These are phyloP conservation scores for Mus spretus DNA, from an alignment of 2,797 vertebrate species.

Conservation along the genomic window DNA sequence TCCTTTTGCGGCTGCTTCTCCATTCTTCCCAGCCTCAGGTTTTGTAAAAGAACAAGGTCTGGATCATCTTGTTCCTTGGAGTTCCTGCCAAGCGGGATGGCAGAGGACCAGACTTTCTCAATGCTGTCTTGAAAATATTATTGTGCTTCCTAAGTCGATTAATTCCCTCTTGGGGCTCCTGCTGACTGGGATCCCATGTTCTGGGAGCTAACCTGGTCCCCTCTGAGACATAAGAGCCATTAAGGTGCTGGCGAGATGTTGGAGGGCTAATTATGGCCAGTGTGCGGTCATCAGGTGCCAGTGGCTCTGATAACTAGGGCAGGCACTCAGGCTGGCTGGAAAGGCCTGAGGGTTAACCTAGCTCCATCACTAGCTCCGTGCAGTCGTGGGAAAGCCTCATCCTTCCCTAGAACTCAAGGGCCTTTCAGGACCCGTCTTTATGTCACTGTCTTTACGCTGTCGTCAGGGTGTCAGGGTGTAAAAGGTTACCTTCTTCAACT, in stretches of 20 bases:
- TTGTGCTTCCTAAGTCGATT: background rate
- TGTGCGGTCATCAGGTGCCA: no score
- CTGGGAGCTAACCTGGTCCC: background rate
- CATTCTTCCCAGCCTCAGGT: background rate
- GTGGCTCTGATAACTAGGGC: no score
- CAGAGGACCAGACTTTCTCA: background rate
- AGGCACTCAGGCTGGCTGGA: background rate
- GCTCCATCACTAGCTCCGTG: background rate
- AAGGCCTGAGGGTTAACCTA: background rate
- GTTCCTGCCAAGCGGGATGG: background rate
- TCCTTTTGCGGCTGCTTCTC: background rate
- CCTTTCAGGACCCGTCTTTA: background rate
- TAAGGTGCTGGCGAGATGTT: background rate
- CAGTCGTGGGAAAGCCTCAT: background rate
- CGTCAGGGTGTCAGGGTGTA: background rate
- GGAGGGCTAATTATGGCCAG: background rate
- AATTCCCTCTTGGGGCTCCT: background rate
- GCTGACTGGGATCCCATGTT: background rate
- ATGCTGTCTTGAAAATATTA: background rate
- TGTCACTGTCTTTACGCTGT: accelerated
- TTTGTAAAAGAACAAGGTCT: background rate
- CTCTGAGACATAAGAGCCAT: background rate
- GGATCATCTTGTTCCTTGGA: background rate
- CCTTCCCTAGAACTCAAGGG: background rate
- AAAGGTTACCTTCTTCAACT: constrained; percentile 92